Evolutionary conservation across 2,888 invertebrate species (phyloP), one percentile per base, ranked within the genome.

Genomic region (Leucania comma): DNA sequence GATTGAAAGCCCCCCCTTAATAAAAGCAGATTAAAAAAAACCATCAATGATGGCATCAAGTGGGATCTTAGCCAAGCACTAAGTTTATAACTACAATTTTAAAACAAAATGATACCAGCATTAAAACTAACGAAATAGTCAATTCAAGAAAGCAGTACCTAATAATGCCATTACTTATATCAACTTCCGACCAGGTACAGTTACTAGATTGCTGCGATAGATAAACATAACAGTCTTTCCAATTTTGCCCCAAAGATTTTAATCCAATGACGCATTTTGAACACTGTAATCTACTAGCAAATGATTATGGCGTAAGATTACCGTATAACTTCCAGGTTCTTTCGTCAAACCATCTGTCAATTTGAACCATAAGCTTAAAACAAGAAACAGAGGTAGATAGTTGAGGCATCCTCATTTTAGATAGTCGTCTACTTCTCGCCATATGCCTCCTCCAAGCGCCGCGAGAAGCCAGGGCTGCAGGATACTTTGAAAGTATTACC

Each of bases 261-360:
- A 42, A 59, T n/a, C 5, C n/a, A 32, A 72, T 73, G 62, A 51
- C 64, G 51, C 26, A 53, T 53, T 12, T 17, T 1, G 26, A 9
- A 9, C 53, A 3, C 14, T 14, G 2, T 24, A 17, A 14, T 53
- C 1, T 9, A 51, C 2, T n/a, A n/a, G n/a, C n/a, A n/a, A 51
- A 22, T 12, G 22, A 51, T 51, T 51, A 12, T 5, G 22, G 48
- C 24, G 14, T 24, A 24, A 14, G 5, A 51, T 24, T 48, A 22
- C 3, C 22, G 22, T 1, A 50, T 22, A 24, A 51, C 14, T 14
- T 51, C n/a, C 6, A 14, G 24, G 50, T 50, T 22, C 4, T 24
- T 53, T 53, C 2, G 17, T 53, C 24, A 53, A 17, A 8, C 14
- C 53, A 24, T 24, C 24, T 24, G 51, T 14, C 24, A 53, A 53